Conservation (phyloP, 2,797 vertebrate species). For the Dermochelys coriacea region DNA sequence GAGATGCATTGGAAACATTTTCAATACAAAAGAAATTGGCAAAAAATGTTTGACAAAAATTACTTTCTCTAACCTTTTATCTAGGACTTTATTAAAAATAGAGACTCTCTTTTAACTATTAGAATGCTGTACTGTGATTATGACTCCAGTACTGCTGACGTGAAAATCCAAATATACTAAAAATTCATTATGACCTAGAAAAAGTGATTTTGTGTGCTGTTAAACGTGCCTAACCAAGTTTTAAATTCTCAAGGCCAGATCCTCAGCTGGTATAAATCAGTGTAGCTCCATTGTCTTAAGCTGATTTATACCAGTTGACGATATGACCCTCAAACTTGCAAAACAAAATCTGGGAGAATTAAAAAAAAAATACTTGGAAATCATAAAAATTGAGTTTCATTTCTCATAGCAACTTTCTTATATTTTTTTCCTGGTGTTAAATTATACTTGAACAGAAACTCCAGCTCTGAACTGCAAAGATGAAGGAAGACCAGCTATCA, state of each 20-base stretch:
- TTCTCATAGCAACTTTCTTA: conserved; percentile 22
- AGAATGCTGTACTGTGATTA: neutral
- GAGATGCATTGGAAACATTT: neutral
- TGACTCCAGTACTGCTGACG: neutral
- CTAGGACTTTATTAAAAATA: neutral
- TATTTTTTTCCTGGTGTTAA: neutral
- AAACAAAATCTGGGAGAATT: conserved; percentile 39
- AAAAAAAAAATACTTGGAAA: neutral
- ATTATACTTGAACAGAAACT: conserved; percentile 54
- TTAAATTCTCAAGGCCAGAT: neutral
- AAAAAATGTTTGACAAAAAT: neutral
- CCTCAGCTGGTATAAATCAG: neutral
- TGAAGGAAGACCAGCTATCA: conserved; percentile 66
- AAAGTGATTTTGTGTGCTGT: neutral
- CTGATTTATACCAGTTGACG: conserved; percentile 37
- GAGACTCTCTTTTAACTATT: neutral
- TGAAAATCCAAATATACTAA: conserved; percentile 6
- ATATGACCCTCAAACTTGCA: neutral
- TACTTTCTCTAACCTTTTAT: neutral
- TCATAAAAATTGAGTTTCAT: conserved; percentile 7
- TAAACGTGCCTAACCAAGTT: neutral
- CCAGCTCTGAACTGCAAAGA: conserved; percentile 51
- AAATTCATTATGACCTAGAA: neutral
- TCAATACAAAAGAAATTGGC: neutral
- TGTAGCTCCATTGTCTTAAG: neutral